Evolutionary conservation across 1,140 invertebrate genomes (phyloP), one percentile per base, ranked within the genome.

Genomic region (Temnothorax longispinosus): DNA sequence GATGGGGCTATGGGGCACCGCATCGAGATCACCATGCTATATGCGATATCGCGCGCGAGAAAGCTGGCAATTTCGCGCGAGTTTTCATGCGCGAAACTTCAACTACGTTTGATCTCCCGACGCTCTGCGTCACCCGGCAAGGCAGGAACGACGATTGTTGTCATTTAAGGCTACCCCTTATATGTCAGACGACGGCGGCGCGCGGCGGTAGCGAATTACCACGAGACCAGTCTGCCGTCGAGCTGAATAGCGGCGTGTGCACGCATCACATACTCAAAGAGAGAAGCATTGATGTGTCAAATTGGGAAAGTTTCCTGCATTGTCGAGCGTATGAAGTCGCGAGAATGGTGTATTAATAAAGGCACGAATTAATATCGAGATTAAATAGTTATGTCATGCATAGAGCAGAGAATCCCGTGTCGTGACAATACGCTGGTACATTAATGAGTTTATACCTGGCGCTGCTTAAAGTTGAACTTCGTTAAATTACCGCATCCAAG

Each of bases 281-380:
- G 82, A 44, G n/a, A n/a, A 71, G 82, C 78, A 91, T 89, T 87
- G 87, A 76, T 56, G 52, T 80, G 77, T 86, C 84, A 91, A 91
- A 91, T 91, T 91, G 90, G 87, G 84, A 91, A 91, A 91, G 90
- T 91, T 91, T 88, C 77, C 56, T n/a, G n/a, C 81, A 80, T 81
- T 88, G 72, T 56, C 74, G 76, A 67, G 56, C 69, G 35, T 62
- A 62, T 60, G 69, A 58, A 75, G 41, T 84, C 69, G 44, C 67
- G 80, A 72, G 81, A 86, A 88, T 88, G 74, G 67, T 54, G 67
- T 80, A 72, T 84, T 84, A 89, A 87, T 85, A 87, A 89, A 89
- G 56, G 50, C 21, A 84, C 78, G 74, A 87, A 89, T 90, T 89
- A 87, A 89, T 71, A 54, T 44, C 35, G 52, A 65, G 69, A 87